Evolutionary conservation across 2,797 vertebrate genomes (phyloP), one percentile per base, ranked within the genome.

Genomic region (Adelosebastes latens): DNA sequence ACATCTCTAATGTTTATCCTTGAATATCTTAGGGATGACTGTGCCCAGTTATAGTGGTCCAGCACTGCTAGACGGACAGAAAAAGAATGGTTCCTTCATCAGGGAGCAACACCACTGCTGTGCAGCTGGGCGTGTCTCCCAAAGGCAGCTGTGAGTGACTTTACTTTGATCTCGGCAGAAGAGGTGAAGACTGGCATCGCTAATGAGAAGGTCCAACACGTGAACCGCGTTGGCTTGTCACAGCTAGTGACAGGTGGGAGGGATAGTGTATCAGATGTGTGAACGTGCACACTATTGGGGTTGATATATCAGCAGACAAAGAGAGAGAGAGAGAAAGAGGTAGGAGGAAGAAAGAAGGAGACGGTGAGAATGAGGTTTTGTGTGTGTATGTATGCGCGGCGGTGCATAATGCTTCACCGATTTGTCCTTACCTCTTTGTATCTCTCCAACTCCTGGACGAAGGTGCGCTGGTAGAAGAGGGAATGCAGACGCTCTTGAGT

Each of bases 401-500:
- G n/a, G 36, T 13, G 49, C 72, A 58, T 24, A 55, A 60, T 53
- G 22, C 32, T 59, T 63, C 60, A 11, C 8, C 22, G n/a, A 0
- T 1, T 52, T 73, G 29, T 61, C 3, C 59, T 53, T 96, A 98
- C 99, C 97, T 99, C 98, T 94, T 98, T 99, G 95, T 99, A 99
- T 84, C 97, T 92, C 85, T 99, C 99, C 93, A 99, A 85, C 95
- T 99, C 98, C 34, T 96, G 97, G 55, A 97, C 91, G 2, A 98
- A 98, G 65, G 97, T 97, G 55, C 96, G 96, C 83, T 99, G 97
- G 9, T 99, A 97, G 91, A 99, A 99, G 18, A 99, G 97, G 1
- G 93, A 94, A 94, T 99, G 98, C 87, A 99, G 95, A 18, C 99
- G 97, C 68, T 99, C 98, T 84, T 99, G 99, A 68, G 97, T 89